These are phyloP conservation scores for Capitulum mitella DNA, from an alignment of 2,888 invertebrate species.

Conservation along the genomic window DNA sequence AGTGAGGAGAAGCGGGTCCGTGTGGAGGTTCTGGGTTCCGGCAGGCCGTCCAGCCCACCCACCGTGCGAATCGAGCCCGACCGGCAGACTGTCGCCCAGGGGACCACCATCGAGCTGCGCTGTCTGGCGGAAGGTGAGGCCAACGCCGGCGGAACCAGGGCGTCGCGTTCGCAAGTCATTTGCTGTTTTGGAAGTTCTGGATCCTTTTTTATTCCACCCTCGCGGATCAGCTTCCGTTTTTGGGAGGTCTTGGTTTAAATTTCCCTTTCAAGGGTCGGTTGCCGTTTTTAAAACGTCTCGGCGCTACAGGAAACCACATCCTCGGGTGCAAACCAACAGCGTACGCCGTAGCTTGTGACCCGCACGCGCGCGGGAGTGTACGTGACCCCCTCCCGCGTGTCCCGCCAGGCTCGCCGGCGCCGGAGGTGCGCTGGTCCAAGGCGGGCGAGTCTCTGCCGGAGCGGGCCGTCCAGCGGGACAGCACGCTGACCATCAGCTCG, in stretches of 20 bases:
- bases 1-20: background rate
- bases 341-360: too few relatives aligned
- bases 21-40: background rate
- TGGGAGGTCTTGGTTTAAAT: too few relatives aligned
- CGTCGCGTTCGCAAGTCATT: too few relatives aligned
- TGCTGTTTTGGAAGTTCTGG: too few relatives aligned
- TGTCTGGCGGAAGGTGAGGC: slow-evolving; percentile 67
- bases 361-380: background rate
- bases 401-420: slow-evolving; percentile 50
- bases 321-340: too few relatives aligned
- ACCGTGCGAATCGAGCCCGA: slow-evolving; percentile 56
- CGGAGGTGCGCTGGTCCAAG: slow-evolving; percentile 74
- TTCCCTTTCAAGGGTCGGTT: too few relatives aligned
- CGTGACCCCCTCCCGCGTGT: too few relatives aligned
- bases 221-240: too few relatives aligned
- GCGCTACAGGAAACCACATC: too few relatives aligned
- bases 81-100: slow-evolving; percentile 58
- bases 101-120: slow-evolving; percentile 58
- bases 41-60: slow-evolving; percentile 43
- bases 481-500: slow-evolving; percentile 33
- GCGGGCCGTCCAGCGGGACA: slow-evolving; percentile 26
- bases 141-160: too few relatives aligned
- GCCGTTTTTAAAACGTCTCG: too few relatives aligned
- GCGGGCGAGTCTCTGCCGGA: slow-evolving; percentile 46
- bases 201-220: too few relatives aligned